phyloP scores from a whole-genome alignment of 35 echinoderm and acorn worm genomes.

The Anneissia japonica region DNA sequence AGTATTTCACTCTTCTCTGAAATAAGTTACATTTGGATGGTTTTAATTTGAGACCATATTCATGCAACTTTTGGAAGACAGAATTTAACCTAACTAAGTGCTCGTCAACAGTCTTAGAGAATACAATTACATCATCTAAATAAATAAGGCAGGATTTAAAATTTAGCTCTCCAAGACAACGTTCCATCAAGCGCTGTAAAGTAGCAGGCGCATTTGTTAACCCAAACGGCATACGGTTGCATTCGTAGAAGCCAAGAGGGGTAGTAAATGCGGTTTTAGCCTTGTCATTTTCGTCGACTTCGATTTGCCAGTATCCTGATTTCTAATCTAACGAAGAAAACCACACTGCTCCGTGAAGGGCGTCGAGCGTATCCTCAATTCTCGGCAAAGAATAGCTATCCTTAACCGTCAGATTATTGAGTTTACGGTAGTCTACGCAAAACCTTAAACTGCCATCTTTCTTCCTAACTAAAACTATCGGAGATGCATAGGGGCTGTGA shows the following conservation, averaged over 20 bases:
- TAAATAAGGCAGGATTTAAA: constrained; percentile 38
- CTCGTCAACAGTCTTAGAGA: constrained; percentile 39
- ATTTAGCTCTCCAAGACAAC: constrained; percentile 43
- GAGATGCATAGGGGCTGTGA: constrained; percentile 41
- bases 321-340: constrained; percentile 37
- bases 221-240: constrained; percentile 39
- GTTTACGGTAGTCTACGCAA: constrained; percentile 49
- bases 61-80: constrained; percentile 15
- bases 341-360: constrained; percentile 17
- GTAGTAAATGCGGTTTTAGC: constrained; percentile 49
- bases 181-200: constrained; percentile 46
- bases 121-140: constrained; percentile 56
- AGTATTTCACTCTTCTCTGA: constrained; percentile 23
- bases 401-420: constrained; percentile 20
- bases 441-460: constrained; percentile 46
- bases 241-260: constrained; percentile 45
- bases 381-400: constrained; percentile 32
- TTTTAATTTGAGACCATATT: constrained; percentile 35
- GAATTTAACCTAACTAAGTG: constrained; percentile 34
- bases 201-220: constrained; percentile 40
- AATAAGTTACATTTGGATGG: constrained; percentile 42
- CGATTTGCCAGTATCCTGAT: constrained; percentile 55
- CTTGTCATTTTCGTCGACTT: constrained; percentile 24
- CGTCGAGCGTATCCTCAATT: constrained; percentile 41
- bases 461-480: constrained; percentile 41